Percentiles rank a stretch among this genome's conserved stretches.
Evolutionary conservation across 2,113 vertebrate genomes (phyloP).

Genomic region (Siniperca knerii): DNA sequence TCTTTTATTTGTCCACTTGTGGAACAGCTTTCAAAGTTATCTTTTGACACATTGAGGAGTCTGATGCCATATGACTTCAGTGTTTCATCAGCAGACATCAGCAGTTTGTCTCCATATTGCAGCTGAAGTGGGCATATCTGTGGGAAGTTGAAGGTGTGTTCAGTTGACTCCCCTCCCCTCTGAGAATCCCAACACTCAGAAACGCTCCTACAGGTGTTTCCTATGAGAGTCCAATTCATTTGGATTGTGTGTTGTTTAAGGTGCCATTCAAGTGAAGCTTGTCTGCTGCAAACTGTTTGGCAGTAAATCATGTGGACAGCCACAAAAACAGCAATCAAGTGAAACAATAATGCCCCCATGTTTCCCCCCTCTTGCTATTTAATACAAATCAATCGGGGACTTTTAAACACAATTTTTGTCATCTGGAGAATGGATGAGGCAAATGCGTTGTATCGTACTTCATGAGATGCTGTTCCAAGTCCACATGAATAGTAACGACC

Average conservation of each 20-base stretch:
- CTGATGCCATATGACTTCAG: slow-evolving; percentile 84
- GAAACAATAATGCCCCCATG: slow-evolving; percentile 54
- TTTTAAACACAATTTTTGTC: slow-evolving; percentile 30
- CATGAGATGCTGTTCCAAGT: slow-evolving; percentile 12
- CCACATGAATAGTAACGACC: slow-evolving; percentile 32
- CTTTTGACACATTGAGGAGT: slow-evolving; percentile 85
- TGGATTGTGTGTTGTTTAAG: slow-evolving; percentile 61
- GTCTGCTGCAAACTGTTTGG: slow-evolving; percentile 77
- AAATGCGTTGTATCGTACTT: background rate
- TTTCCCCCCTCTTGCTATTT: slow-evolving; percentile 41
- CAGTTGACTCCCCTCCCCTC: slow-evolving; percentile 12
- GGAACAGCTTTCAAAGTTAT: slow-evolving; percentile 85
- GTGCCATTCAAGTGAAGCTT: slow-evolving; percentile 80
- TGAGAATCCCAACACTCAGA: slow-evolving; percentile 82
- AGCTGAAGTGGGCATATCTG: slow-evolving; percentile 89
- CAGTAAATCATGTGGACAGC: slow-evolving; percentile 53
- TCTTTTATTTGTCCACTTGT: slow-evolving; percentile 56
- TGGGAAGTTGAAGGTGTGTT: slow-evolving; percentile 69
- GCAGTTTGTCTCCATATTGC: slow-evolving; percentile 86
- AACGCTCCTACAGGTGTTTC: slow-evolving; percentile 80
- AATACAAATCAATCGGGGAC: slow-evolving; percentile 10
- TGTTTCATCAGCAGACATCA: slow-evolving; percentile 83
- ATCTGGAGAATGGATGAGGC: slow-evolving; percentile 28
- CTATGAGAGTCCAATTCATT: slow-evolving; percentile 84
- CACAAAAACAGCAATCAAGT: slow-evolving; percentile 52